Evolutionary conservation across 1,140 invertebrate species (phyloP).

Genomic region (Cotesia typhae): DNA sequence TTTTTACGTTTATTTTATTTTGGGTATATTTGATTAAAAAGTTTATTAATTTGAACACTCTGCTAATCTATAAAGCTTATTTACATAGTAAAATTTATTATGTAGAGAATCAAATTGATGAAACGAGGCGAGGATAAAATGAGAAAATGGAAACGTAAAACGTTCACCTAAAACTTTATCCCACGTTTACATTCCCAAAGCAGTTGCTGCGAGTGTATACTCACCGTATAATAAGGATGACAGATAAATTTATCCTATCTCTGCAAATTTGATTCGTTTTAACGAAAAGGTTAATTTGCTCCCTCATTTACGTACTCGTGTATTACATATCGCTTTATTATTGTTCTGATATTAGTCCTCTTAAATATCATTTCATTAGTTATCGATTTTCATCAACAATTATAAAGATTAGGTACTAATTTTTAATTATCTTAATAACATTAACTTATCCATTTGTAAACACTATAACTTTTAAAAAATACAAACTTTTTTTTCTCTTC

Average conservation of each 20-base stretch:
- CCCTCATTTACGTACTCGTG: conserved; percentile 19
- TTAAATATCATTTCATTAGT: not conserved
- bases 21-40: not conserved
- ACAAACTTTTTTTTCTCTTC: too few relatives aligned
- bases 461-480: too few relatives aligned
- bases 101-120: conserved; percentile 10
- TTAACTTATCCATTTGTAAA: too few relatives aligned
- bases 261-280: conserved; percentile 31
- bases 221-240: not conserved
- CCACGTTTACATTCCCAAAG: conserved; percentile 17
- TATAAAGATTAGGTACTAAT: too few relatives aligned
- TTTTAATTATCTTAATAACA: too few relatives aligned
- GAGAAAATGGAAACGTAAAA: conserved; percentile 9
- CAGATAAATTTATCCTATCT: conserved; percentile 33
- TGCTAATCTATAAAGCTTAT: not conserved
- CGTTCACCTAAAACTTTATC: conserved; percentile 3
- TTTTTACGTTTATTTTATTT: not conserved
- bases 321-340: not conserved
- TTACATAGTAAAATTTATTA: not conserved
- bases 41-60: not conserved
- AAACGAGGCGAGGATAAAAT: not conserved
- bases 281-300: conserved; percentile 19
- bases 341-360: not conserved
- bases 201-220: not conserved
- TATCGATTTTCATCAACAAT: too few relatives aligned